Percentiles rank a stretch among this genome's conserved stretches.
Evolutionary conservation across 2,797 vertebrate genomes (phyloP).

Genomic region (Cebuella pygmaea): DNA sequence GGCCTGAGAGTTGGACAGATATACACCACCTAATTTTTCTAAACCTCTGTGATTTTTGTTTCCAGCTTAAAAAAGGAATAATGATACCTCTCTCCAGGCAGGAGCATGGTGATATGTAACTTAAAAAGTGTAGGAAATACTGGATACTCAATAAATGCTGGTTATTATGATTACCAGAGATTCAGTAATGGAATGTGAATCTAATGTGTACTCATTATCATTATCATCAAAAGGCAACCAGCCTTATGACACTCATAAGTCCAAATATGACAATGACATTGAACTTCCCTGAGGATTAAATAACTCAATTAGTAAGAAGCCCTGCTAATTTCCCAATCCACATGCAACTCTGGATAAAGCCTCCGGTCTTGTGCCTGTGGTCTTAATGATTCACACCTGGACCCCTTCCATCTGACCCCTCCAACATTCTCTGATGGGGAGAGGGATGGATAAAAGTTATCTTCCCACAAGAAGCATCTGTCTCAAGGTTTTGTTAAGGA

Average conservation of each 20-base stretch:
- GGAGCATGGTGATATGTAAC: not conserved
- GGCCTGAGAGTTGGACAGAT: not conserved
- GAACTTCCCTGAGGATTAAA: not conserved
- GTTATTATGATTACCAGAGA: not conserved
- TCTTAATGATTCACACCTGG: not conserved
- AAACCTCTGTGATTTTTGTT: not conserved
- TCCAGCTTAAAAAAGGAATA: not conserved
- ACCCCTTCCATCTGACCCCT: not conserved
- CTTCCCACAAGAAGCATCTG: not conserved
- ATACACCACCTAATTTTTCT: not conserved
- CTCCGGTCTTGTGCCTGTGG: not conserved
- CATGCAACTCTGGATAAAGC: not conserved
- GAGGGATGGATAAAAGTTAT: not conserved
- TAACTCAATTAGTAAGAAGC: not conserved
- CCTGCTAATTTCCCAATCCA: not conserved
- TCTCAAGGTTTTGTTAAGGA: not conserved
- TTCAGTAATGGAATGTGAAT: not conserved
- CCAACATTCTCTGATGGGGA: not conserved
- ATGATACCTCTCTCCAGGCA: not conserved
- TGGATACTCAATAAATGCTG: not conserved
- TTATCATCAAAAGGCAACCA: constrained; percentile 39
- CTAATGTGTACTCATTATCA: constrained; percentile 43
- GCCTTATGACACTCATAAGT: constrained; percentile 17
- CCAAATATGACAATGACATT: constrained; percentile 30
- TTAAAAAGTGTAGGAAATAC: not conserved